phyloP scores from a whole-genome alignment of 2,113 vertebrate species.

The Eulemur rufifrons region DNA sequence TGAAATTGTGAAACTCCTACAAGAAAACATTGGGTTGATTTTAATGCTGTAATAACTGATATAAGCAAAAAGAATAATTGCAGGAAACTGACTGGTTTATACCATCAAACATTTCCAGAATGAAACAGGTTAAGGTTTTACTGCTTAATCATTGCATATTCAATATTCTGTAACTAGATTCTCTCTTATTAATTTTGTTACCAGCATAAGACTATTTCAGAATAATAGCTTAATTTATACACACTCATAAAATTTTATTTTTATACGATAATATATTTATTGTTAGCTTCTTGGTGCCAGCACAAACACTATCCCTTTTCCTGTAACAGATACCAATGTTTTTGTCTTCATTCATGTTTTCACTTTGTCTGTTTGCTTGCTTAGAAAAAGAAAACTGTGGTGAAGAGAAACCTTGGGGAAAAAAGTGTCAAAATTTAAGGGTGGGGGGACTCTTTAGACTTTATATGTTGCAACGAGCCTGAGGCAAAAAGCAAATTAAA shows the following conservation, averaged over 20 bases:
- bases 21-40: neutral
- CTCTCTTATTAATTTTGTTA: neutral
- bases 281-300: neutral
- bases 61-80: neutral
- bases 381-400: neutral
- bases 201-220: neutral
- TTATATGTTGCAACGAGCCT: neutral
- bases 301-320: neutral
- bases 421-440: neutral
- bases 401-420: neutral
- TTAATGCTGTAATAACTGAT: neutral
- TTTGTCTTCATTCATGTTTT: neutral
- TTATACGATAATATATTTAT: neutral
- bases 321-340: accelerated
- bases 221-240: neutral
- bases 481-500: neutral
- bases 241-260: neutral
- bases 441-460: neutral
- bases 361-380: neutral
- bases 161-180: neutral
- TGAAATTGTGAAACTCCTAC: neutral
- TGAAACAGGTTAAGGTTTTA: neutral
- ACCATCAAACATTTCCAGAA: neutral
- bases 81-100: neutral
- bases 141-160: neutral